Evolutionary conservation across 2,797 vertebrate genomes (phyloP).

Genomic region (Chromis chromis): DNA sequence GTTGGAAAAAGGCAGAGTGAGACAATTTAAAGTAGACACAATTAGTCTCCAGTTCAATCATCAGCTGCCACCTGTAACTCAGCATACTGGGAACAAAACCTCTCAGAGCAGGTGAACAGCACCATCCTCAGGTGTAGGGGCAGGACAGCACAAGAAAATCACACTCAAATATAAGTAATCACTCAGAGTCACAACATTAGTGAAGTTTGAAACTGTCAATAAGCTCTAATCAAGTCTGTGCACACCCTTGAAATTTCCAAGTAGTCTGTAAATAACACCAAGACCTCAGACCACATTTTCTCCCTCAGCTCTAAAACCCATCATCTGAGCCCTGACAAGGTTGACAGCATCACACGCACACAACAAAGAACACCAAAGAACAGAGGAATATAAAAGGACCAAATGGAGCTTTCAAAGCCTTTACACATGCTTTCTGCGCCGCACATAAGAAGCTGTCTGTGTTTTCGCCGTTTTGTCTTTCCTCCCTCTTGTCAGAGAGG

Average conservation of each 20-base stretch:
- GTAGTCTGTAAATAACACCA: neutral
- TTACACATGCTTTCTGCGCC: neutral
- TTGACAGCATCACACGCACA: neutral
- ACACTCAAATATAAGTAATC: no score
- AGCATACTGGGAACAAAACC: no score
- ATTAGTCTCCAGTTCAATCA: no score
- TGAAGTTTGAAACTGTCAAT: no score
- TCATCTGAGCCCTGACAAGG: neutral
- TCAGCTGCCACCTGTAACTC: no score
- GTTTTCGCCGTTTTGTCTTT: neutral
- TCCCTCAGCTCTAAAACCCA: neutral
- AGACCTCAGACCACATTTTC: neutral
- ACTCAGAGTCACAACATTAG: no score
- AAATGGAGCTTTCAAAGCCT: constrained; percentile 16
- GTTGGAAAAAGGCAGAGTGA: no score
- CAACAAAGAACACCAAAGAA: constrained; percentile 1
- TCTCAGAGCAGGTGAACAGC: no score
- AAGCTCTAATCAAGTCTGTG: no score
- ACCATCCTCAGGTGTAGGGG: no score
- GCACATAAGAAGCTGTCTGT: constrained; percentile 14
- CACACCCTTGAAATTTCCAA: neutral
- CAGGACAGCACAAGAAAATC: no score
- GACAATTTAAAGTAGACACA: no score
- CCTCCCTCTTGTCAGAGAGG: constrained; percentile 20
- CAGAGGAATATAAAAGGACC: neutral